Conservation (phyloP, 2,113 vertebrate species). For the Mastomys coucha region DNA sequence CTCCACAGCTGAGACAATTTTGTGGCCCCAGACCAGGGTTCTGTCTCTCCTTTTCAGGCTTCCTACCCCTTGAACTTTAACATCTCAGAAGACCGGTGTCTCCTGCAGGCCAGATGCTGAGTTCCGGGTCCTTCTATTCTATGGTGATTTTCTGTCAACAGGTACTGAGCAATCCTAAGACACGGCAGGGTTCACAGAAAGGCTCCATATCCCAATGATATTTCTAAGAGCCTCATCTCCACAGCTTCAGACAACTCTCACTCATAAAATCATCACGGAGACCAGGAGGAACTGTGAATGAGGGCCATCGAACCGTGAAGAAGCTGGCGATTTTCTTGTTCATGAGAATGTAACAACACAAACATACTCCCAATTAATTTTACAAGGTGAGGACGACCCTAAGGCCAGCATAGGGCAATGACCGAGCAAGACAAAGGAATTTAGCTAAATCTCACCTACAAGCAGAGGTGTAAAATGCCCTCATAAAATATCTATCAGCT, state of each 20-base stretch:
- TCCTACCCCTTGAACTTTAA: background rate
- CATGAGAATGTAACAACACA: background rate
- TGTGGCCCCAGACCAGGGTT: background rate
- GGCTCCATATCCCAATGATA: rapidly evolving
- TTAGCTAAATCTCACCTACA: background rate
- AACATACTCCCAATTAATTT: background rate
- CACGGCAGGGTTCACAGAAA: background rate
- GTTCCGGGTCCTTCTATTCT: no score
- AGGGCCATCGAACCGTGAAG: background rate
- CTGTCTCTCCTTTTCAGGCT: rapidly evolving
- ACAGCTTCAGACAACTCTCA: background rate
- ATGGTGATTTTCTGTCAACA: background rate
- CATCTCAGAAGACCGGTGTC: rapidly evolving
- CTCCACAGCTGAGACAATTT: background rate
- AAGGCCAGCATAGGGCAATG: background rate
- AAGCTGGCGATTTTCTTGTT: background rate
- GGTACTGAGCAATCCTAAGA: background rate
- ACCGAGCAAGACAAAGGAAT: background rate
- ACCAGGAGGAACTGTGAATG: background rate
- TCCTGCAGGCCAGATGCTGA: background rate
- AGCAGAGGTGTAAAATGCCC: background rate
- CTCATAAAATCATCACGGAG: no score
- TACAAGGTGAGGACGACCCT: background rate
- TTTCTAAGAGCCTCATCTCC: rapidly evolving
- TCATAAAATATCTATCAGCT: background rate